phyloP scores from a whole-genome alignment of 2,797 vertebrate species.

The Geotrypetes seraphini region DNA sequence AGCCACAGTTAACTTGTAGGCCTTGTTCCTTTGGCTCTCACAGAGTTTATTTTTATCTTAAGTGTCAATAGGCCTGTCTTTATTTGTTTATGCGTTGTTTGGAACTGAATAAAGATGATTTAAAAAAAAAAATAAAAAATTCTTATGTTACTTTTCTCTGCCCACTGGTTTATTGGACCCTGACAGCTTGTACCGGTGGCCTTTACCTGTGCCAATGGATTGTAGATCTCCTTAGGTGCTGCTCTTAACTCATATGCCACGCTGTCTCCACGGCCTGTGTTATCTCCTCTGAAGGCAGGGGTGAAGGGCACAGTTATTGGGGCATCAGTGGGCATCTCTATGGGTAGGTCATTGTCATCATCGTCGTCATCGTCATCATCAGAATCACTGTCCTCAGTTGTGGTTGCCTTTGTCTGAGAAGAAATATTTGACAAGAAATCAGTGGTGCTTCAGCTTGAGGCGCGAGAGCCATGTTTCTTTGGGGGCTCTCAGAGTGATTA shows the following conservation, averaged over 20 bases:
- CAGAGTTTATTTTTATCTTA: no score
- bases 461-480: no score
- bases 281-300: constrained; percentile 17
- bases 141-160: no score
- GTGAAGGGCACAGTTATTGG: constrained; percentile 20
- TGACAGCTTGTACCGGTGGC: background rate
- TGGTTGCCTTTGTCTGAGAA: constrained; percentile 39
- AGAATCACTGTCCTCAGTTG: constrained; percentile 38
- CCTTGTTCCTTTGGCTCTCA: no score
- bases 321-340: constrained; percentile 23
- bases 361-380: constrained; percentile 12
- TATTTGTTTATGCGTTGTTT: no score
- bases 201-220: constrained; percentile 38
- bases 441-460: no score
- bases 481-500: no score
- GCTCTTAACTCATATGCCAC: constrained; percentile 25
- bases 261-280: constrained; percentile 42
- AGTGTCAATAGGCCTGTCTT: no score
- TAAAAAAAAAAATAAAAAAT: no score
- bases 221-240: constrained; percentile 15
- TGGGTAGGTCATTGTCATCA: constrained; percentile 11
- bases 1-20: no score
- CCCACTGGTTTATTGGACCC: no score
- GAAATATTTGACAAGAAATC: background rate
- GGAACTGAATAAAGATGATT: no score